These are phyloP conservation scores for Mormyrus lacerda DNA, from an alignment of 2,113 vertebrate genomes.

Conservation along the genomic window DNA sequence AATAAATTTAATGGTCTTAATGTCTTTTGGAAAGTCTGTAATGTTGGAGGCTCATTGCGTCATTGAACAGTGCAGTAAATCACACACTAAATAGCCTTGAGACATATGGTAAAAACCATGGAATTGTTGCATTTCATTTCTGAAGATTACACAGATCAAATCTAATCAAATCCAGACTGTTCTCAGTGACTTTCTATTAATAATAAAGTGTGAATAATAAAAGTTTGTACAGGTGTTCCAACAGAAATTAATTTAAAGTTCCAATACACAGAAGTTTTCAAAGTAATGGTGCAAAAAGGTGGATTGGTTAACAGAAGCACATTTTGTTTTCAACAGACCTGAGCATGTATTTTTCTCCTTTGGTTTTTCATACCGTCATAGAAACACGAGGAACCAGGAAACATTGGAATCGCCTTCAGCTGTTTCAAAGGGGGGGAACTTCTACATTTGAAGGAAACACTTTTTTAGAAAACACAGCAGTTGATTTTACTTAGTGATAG, in stretches of 20 bases:
- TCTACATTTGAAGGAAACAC: too few relatives aligned
- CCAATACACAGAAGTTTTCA: neutral
- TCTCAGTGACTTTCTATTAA: neutral
- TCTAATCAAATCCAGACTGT: neutral
- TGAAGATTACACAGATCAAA: neutral
- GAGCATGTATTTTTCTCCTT: neutral
- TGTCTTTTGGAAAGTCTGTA: neutral
- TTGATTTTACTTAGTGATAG: neutral
- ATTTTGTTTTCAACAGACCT: neutral
- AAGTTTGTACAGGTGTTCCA: neutral
- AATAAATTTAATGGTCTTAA: neutral
- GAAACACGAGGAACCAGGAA: neutral
- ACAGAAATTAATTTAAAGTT: neutral
- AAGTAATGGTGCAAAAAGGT: neutral
- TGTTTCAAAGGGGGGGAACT: neutral
- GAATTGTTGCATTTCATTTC: neutral
- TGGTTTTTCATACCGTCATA: neutral
- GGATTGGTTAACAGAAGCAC: neutral
- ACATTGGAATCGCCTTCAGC: neutral
- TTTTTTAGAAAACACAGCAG: neutral
- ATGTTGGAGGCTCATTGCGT: neutral
- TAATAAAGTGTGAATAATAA: neutral
- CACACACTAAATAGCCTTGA: neutral
- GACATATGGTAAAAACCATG: neutral
- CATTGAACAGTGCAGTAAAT: neutral